These are phyloP conservation scores for Heterocephalus glaber DNA, from an alignment of 2,113 vertebrate species.

Conservation along the genomic window DNA sequence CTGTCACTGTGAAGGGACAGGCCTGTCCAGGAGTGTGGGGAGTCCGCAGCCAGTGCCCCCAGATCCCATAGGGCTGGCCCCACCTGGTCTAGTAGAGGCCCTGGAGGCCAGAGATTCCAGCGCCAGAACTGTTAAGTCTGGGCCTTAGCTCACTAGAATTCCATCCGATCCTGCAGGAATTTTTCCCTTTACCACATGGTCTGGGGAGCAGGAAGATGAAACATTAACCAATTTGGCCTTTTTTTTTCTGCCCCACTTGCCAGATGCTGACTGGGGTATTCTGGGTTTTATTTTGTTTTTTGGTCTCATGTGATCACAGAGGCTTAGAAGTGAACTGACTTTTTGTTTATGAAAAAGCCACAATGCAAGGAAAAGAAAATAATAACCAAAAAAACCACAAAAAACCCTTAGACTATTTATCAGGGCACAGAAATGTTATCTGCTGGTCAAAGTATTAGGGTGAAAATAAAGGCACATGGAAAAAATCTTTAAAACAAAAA, in stretches of 20 bases:
- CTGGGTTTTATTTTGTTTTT: constrained; percentile 73
- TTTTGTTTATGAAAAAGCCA: constrained; percentile 73
- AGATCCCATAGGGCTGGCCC: not conserved
- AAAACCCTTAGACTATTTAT: not conserved
- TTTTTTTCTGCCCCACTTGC: constrained; percentile 54
- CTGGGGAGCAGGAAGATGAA: constrained; percentile 68
- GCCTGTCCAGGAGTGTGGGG: not conserved
- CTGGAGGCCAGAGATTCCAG: not conserved
- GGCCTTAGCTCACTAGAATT: constrained; percentile 53
- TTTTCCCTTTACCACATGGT: constrained; percentile 59
- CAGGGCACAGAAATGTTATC: constrained; percentile 49
- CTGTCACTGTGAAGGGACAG: not conserved
- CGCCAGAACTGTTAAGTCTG: not conserved
- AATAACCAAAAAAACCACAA: not conserved
- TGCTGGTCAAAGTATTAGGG: constrained; percentile 6
- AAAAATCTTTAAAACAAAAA: not conserved
- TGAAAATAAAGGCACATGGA: constrained; percentile 23
- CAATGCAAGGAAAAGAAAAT: constrained; percentile 74
- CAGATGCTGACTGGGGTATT: constrained; percentile 77
- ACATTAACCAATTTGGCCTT: constrained; percentile 69
- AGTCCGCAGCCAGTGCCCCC: not conserved
- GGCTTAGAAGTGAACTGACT: constrained; percentile 64
- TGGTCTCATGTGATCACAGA: constrained; percentile 70
- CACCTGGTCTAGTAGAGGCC: not conserved
- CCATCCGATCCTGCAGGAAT: constrained; percentile 33